phyloP scores from a whole-genome alignment of 1,140 invertebrate species.

The Bursaphelenchus mucronatus region DNA sequence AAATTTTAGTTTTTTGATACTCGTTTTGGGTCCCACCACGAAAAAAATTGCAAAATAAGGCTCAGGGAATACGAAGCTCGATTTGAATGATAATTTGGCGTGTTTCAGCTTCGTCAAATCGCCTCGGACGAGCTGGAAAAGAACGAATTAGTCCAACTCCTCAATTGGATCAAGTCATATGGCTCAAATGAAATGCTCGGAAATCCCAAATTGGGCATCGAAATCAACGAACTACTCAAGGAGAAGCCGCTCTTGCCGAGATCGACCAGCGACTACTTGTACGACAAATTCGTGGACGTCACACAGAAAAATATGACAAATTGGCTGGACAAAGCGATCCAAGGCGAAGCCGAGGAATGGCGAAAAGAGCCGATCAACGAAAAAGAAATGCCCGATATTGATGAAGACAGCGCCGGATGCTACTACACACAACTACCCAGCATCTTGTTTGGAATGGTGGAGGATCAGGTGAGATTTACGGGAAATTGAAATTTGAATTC shows the following conservation, averaged over 20 bases:
- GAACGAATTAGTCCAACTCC: constrained; percentile 88
- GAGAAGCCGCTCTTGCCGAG: constrained; percentile 63
- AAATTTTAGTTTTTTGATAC: too few species aligned
- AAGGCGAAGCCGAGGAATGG: constrained; percentile 67
- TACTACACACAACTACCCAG: constrained; percentile 87
- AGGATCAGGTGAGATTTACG: constrained; percentile 63
- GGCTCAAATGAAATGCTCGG: constrained; percentile 74
- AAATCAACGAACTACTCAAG: constrained; percentile 74
- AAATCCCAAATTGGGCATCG: constrained; percentile 79
- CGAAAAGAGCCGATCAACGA: too few species aligned
- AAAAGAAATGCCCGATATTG: constrained; percentile 65
- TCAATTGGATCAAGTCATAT: constrained; percentile 76
- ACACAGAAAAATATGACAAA: constrained; percentile 86
- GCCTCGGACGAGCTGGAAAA: constrained; percentile 81
- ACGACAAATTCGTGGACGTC: constrained; percentile 71
- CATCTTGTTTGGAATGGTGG: constrained; percentile 96
- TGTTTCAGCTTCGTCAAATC: constrained; percentile 76
- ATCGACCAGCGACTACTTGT: constrained; percentile 71
- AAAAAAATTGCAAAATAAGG: too few species aligned
- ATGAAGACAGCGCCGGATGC: constrained; percentile 72
- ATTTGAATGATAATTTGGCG: too few species aligned
- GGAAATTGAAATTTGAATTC: not conserved
- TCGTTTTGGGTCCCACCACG: too few species aligned
- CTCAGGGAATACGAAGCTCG: too few species aligned
- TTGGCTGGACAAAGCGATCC: constrained; percentile 90